Base-by-base conservation (phyloP, 2,797 vertebrate genomes). In the Periparus ater region DNA sequence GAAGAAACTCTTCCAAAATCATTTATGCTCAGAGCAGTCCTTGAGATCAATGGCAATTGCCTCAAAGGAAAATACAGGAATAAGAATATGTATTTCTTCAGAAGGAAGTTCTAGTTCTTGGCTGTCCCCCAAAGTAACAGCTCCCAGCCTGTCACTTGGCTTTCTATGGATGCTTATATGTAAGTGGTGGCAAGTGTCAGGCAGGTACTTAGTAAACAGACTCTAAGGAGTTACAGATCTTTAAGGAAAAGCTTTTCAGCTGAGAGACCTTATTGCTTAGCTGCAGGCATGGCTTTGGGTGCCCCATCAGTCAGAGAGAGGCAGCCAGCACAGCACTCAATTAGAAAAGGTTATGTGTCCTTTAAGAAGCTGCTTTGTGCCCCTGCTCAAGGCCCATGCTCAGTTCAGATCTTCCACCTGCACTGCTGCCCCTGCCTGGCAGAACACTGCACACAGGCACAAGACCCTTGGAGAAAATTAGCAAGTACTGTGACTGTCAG, bases 181-280 rank as follows among this genome's bases (percentile, higher is more conserved):
- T 10, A 62, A 57, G 21, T 9, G 27, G 48, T 70, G 65, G 73
- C 60, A 85, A 48, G 48, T 79, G 61, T 57, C 84, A 91, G 62
- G 48, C 2, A 74, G 25, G 50, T 32, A 87, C 76, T 72, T 32
- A 61, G 36, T 55, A 88, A 75, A 65, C 25, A 53, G 36, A 55
- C 36, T 65, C 65, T 53, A 16, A 40, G 53, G 57, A 72, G 25
- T n/a, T 79, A 51, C 40, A 94, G 9, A 74, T 60, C 61, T 90
- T 83, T 71, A 83, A 62, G n/a, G 60, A 50, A 60, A 77, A 91
- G 60, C 23, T 44, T 87, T 81, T 66, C n/a, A 75, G 63, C 55
- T 29, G 53, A 76, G 48, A 55, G 38, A 80, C 29, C n/a, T 85
- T 78, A 62, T 11, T 67, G 65, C 65, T 84, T 57, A 44, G 48